phyloP scores from a whole-genome alignment of 2,888 invertebrate genomes.

The Netelia melanura region DNA sequence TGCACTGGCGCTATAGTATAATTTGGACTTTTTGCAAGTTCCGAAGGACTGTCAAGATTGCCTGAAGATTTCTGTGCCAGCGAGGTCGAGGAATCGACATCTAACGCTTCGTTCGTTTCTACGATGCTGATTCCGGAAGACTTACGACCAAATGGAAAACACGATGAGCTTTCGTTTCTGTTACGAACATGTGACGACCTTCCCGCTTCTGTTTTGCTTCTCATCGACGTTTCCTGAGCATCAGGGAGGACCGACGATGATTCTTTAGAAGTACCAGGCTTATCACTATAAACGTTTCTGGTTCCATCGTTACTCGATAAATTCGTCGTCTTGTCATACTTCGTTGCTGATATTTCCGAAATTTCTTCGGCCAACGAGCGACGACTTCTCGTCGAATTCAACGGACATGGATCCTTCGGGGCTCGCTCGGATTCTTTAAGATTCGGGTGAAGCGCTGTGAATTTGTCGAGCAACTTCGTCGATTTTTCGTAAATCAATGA shows the following conservation, averaged over 20 bases:
- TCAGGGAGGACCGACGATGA: conserved; percentile 10
- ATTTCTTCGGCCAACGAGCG: conserved; percentile 71
- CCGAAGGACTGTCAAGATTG: conserved; percentile 1
- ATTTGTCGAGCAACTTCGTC: conserved; percentile 55
- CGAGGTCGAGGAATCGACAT: conserved; percentile 4
- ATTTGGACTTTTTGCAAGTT: conserved; percentile 34
- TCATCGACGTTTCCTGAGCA: conserved; percentile 55
- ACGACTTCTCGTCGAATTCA: conserved; percentile 61
- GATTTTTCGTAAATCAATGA: conserved; percentile 20
- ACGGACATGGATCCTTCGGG: conserved; percentile 68
- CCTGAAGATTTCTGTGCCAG: conserved; percentile 10
- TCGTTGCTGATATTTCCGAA: conserved; percentile 67
- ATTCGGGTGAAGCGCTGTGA: conserved; percentile 69
- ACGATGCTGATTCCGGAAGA: conserved; percentile 20
- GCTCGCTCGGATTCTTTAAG: conserved; percentile 71
- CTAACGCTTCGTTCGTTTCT: conserved; percentile 10
- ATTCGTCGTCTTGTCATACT: conserved; percentile 8
- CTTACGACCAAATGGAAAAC: conserved; percentile 61
- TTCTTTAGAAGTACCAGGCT: conserved; percentile 22
- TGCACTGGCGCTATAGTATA: conserved; percentile 56
- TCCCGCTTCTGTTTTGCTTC: conserved; percentile 39
- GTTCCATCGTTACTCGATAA: neutral
- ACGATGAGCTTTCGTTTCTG: conserved; percentile 49
- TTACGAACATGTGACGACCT: conserved; percentile 13
- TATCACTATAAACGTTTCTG: conserved; percentile 12